Base-by-base conservation (phyloP, 1,140 invertebrate species). In the Aphidius ervi region DNA sequence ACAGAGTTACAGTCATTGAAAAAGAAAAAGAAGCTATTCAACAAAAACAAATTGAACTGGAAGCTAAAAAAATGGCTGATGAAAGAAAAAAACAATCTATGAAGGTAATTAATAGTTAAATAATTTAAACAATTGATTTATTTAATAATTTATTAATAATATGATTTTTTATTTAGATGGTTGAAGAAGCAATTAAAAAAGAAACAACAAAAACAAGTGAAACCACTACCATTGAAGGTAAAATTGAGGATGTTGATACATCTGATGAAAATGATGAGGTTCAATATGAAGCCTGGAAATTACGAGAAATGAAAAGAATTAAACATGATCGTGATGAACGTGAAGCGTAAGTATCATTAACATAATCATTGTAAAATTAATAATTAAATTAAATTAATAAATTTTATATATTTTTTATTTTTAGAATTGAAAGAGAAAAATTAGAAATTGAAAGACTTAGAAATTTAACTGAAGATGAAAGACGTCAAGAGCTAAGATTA, bases 241-340 rank as follows among this genome's bases (percentile, higher is more conserved):
- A 87, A 63, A 82, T 96, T n/a, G 87, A 92, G 67, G 92, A 94
- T 71, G 88, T 99, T 2, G 89, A 91, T 71, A 98, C 97, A 0
- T 97, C 98, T 74, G 97, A 99, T 79, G 98, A 99, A 74, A 96
- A 97, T 77, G 95, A 98, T 72, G 97, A 99, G 77, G 86, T 97
- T 6, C 95, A 96, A 70, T 99, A 98, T 74, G 97, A 99, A 79
- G 86, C 91, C 0, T 99, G 97, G 97, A 99, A 99, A 80, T 70
- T 97, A 6, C 82, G 98, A 39, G 98, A 99, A 82, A 83, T 99
- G 68, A 97, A 96, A 75, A 80, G 98, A 46, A 89, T 99, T 42
- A 99, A 99, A 77, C 82, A 95, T 16, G 95, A 99, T 75, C 87
- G 95, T 65, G 96, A 99, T 69, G 94, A 98, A 80, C 82, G 92